Base-by-base conservation (phyloP, 1,140 invertebrate species). In the Leucophenga varia region DNA sequence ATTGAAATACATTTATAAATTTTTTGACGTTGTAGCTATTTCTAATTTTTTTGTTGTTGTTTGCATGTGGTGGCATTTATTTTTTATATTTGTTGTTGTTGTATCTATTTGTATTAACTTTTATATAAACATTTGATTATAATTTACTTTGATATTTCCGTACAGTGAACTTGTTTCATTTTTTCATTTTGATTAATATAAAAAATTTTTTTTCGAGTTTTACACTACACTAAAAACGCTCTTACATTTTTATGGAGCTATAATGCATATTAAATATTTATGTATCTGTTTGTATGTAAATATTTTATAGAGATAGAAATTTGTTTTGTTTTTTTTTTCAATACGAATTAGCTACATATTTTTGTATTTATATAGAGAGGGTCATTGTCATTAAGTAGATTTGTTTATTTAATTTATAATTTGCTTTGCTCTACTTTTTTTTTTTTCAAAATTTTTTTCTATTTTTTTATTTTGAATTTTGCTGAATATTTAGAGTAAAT, bases 81-180 rank as follows among this genome's bases (percentile, higher is more conserved):
- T 52, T 51, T 47, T 53, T 54, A 55, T 64, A 58, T 61, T 64
- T 64, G 57, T 64, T 55, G 61, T 47, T 54, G 57, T 65, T 64
- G 64, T 54, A 55, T 57, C 59, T 64, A 61, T 61, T 65, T 65
- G 65, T 58, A 65, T 65, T 65, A 65, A 65, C 58, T 61, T 61
- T 54, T 58, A 67, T 61, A 63, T 56, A 52, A 25, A 5, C 5
- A 25, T 25, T 25, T 25, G 22, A 25, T 25, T 25, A 25, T 25
- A 25, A 25, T 25, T 25, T 10, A 10, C 22, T 25, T 25, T 25
- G 22, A 25, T 65, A 58, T 57, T 65, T 59, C 58, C 58, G 61
- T 59, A 43, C 61, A 65, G 52, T 65, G 61, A 65, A 65, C 61
- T 65, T 59, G 61, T 55, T 52, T 25, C 10, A 10, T 25, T 25